A percentile compares a stretch with the other conserved stretches of the same genome.
phyloP scores from a whole-genome alignment of 2,797 vertebrate species.

The Pangasius larnaudii region DNA sequence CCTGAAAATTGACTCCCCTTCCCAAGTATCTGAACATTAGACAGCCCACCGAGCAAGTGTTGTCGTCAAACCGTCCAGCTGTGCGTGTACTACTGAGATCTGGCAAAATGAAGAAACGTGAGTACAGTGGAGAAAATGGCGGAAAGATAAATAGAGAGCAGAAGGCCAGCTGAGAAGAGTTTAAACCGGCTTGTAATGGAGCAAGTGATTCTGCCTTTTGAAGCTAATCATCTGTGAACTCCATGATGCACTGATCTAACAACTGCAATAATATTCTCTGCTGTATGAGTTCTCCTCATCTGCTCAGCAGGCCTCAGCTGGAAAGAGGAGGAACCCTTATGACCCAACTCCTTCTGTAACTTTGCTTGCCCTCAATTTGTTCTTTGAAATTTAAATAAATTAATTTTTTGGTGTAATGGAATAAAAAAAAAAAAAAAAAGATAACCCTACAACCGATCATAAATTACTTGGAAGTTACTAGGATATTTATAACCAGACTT shows the following conservation, averaged over 20 bases:
- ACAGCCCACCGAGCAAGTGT: conserved; percentile 44
- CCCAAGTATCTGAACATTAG: conserved; percentile 27
- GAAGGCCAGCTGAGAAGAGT: conserved; percentile 70
- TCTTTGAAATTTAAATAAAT: not conserved
- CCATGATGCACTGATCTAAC: conserved; percentile 72
- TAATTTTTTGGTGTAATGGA: not conserved
- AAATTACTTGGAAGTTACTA: not conserved
- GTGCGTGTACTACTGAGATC: conserved; percentile 62
- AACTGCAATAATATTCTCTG: conserved; percentile 77
- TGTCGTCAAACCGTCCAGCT: conserved; percentile 45
- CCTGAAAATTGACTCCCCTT: conserved; percentile 55
- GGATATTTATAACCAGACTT: not conserved
- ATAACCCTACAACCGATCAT: not conserved
- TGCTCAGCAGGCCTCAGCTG: conserved; percentile 72
- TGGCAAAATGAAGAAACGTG: conserved; percentile 56
- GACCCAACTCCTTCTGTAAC: conserved; percentile 20
- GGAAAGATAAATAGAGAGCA: conserved; percentile 75
- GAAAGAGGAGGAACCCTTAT: conserved; percentile 39
- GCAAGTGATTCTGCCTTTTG: conserved; percentile 80
- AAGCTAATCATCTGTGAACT: conserved; percentile 82
- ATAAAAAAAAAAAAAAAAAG: not conserved
- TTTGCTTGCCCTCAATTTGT: not conserved
- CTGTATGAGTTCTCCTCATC: conserved; percentile 73
- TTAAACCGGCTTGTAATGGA: conserved; percentile 76
- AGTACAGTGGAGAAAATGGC: conserved; percentile 57